These are phyloP conservation scores for Eudasyphora cyanicolor DNA, from an alignment of 2,888 invertebrate species.

Conservation along the genomic window DNA sequence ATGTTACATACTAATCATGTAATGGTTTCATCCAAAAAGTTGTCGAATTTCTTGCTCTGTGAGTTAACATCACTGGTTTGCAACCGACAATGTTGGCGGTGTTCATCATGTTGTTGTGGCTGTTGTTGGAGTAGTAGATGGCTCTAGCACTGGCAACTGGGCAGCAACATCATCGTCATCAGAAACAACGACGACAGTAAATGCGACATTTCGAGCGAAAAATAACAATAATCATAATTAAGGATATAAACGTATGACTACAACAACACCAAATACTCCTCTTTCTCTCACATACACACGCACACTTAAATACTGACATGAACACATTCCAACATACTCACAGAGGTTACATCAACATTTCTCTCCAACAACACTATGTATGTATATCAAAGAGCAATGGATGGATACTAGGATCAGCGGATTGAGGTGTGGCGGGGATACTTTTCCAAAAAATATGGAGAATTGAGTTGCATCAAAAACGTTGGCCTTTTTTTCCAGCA, in stretches of 20 bases:
- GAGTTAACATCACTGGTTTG: no score
- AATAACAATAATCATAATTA: constrained; percentile 79
- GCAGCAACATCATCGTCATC: constrained; percentile 48
- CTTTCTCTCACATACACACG: constrained; percentile 45
- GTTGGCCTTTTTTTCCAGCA: background rate
- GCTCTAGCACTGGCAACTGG: constrained; percentile 33
- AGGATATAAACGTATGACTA: constrained; percentile 73
- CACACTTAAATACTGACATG: background rate
- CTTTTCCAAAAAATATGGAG: constrained; percentile 40
- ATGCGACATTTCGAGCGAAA: constrained; percentile 75
- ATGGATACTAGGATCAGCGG: background rate
- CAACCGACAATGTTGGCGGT: background rate
- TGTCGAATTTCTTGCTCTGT: no score
- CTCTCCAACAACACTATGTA: constrained; percentile 50
- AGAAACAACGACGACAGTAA: constrained; percentile 68
- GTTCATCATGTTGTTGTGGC: constrained; percentile 27
- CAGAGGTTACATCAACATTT: constrained; percentile 44
- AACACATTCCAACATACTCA: background rate
- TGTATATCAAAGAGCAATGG: no score
- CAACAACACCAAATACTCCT: constrained; percentile 43
- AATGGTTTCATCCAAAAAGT: no score
- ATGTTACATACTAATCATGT: no score
- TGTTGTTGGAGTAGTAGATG: constrained; percentile 42
- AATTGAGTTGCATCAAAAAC: constrained; percentile 63
- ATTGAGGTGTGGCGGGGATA: background rate